Percentiles rank a stretch among this genome's conserved stretches.
These are phyloP conservation scores for Loxodonta africana DNA, from an alignment of 2,113 vertebrate species.

Conservation along the genomic window DNA sequence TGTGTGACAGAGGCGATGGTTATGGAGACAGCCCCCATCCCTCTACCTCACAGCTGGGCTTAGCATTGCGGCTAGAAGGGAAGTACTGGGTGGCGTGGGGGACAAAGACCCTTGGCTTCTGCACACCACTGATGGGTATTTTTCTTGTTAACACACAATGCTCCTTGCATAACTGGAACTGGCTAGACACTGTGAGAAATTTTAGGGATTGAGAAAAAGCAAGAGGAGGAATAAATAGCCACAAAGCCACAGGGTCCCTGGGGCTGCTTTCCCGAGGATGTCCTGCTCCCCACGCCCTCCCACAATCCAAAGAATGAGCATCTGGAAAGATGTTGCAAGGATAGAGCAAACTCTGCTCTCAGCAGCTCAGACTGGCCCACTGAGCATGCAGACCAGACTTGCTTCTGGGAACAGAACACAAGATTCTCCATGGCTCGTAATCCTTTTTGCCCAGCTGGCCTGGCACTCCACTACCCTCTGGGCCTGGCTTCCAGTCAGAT, in stretches of 20 bases:
- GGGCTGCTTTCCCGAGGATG: constrained; percentile 37
- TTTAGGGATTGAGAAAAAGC: constrained; percentile 70
- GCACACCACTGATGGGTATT: constrained; percentile 58
- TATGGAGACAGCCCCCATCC: constrained; percentile 20
- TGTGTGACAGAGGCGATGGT: background rate
- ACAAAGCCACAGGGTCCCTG: constrained; percentile 77
- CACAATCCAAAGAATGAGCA: constrained; percentile 48
- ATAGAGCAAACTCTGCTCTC: background rate
- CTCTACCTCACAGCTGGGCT: background rate
- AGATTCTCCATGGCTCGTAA: background rate
- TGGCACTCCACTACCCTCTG: background rate
- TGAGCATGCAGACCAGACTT: background rate
- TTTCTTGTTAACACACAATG: constrained; percentile 80
- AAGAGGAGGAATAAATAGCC: constrained; percentile 76
- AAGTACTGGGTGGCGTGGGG: constrained; percentile 68
- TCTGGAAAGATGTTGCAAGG: constrained; percentile 45
- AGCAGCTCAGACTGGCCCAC: background rate
- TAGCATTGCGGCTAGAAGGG: constrained; percentile 39
- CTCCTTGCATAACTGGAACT: constrained; percentile 72
- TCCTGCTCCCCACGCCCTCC: constrained; percentile 6
- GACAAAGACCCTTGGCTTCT: constrained; percentile 72
- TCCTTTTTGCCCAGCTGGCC: background rate
- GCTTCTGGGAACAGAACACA: background rate
- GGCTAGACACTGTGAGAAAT: constrained; percentile 76
- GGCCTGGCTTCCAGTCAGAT: background rate